phyloP scores from a whole-genome alignment of 2,797 vertebrate species.

The Allobates femoralis region DNA sequence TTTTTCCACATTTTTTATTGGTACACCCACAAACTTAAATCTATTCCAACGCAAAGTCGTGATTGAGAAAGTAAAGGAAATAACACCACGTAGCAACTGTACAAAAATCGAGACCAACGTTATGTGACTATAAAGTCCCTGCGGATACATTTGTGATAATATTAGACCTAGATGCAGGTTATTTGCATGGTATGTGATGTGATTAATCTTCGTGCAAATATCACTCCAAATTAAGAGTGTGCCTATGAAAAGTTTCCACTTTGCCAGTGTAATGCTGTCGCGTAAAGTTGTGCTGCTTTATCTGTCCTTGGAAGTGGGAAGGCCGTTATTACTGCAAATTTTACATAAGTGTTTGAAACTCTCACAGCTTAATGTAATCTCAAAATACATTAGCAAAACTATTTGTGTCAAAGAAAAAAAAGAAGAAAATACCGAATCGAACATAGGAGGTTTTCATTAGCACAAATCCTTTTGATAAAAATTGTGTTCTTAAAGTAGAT shows the following conservation, averaged over 20 bases:
- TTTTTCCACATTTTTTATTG: too few species aligned
- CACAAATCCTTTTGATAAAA: not conserved
- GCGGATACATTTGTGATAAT: constrained; percentile 30
- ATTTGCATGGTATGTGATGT: constrained; percentile 18
- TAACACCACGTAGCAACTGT: not conserved
- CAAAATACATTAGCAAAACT: constrained; percentile 12
- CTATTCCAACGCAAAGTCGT: too few species aligned
- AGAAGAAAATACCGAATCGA: not conserved
- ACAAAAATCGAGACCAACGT: not conserved
- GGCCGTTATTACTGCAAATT: constrained; percentile 41
- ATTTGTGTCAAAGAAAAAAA: not conserved
- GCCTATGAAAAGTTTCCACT: not conserved
- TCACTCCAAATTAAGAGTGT: constrained; percentile 13
- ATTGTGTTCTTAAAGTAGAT: not conserved
- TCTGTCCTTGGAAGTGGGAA: constrained; percentile 30
- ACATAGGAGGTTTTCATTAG: not conserved
- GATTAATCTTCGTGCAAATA: constrained; percentile 8
- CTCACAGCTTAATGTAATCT: constrained; percentile 29
- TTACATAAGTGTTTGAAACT: constrained; percentile 44
- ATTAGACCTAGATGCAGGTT: not conserved
- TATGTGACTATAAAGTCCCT: constrained; percentile 21
- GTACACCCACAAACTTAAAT: too few species aligned
- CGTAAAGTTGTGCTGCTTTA: constrained; percentile 19
- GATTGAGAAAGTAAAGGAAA: too few species aligned
- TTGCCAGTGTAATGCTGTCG: not conserved